Percentiles rank a stretch among this genome's conserved stretches.
These are phyloP conservation scores for Pterophyllum scalare DNA, from an alignment of 2,113 vertebrate genomes.

Conservation along the genomic window DNA sequence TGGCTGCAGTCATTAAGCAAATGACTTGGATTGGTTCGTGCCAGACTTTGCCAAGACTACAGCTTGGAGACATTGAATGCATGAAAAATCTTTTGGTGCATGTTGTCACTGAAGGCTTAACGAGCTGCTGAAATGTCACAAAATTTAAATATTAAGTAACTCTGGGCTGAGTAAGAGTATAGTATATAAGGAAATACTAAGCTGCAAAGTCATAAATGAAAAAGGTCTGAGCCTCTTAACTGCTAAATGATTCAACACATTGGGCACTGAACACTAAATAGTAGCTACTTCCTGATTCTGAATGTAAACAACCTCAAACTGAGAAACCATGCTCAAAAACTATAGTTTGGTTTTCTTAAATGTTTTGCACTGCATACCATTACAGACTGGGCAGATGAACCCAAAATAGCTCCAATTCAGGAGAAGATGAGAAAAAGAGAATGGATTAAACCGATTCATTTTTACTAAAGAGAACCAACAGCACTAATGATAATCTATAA, in stretches of 20 bases:
- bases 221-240: neutral
- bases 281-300: conserved; percentile 31
- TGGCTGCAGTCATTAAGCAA: conserved; percentile 42
- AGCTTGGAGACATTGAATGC: conserved; percentile 2
- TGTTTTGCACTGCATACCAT: neutral
- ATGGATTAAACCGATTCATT: neutral
- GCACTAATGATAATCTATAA: neutral
- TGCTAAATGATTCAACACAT: conserved; percentile 10
- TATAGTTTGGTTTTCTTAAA: neutral
- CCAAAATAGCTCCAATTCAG: neutral
- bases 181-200: neutral
- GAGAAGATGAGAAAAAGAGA: neutral
- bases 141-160: neutral
- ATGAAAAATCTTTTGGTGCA: conserved; percentile 17
- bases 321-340: neutral
- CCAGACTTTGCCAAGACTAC: conserved; percentile 31
- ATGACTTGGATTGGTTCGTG: conserved; percentile 3
- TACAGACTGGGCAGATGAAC: neutral
- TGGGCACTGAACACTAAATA: neutral
- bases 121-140: neutral
- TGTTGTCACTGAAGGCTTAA: neutral
- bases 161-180: neutral
- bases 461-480: neutral
- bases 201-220: neutral
- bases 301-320: conserved; percentile 10